phyloP scores from a whole-genome alignment of 35 echinoderm and acorn worm species.

The Chiridota heheva region DNA sequence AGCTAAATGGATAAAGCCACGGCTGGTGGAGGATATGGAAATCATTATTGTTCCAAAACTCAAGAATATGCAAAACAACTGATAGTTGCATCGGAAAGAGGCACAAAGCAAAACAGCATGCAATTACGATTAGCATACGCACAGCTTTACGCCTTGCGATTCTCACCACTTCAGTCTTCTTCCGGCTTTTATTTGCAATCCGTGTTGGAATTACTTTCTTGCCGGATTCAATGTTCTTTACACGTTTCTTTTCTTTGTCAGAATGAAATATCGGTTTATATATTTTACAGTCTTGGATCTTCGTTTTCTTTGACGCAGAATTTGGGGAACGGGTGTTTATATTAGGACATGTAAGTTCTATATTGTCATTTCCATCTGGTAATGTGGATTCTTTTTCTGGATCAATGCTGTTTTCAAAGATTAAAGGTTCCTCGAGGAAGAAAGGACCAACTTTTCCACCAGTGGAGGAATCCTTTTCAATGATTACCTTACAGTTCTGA shows the following conservation, averaged over 20 bases:
- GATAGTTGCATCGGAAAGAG: constrained; percentile 73
- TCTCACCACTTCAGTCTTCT: constrained; percentile 64
- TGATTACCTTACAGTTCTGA: neutral
- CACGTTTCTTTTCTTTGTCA: neutral
- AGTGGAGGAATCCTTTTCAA: constrained; percentile 11
- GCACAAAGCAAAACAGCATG: constrained; percentile 77
- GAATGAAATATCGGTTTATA: neutral
- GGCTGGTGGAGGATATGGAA: neutral
- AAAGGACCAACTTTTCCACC: constrained; percentile 69
- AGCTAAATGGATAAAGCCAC: constrained; percentile 48
- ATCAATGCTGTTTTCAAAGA: constrained; percentile 2
- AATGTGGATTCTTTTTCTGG: neutral
- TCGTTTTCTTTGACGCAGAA: neutral
- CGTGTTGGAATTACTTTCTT: neutral
- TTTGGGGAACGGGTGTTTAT: neutral
- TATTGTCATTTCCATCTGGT: constrained; percentile 37
- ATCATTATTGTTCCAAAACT: constrained; percentile 13
- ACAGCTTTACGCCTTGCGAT: constrained; percentile 80
- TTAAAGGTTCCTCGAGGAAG: constrained; percentile 59
- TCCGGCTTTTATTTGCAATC: constrained; percentile 31
- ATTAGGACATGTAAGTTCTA: neutral
- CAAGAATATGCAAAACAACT: neutral
- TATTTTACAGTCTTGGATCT: neutral
- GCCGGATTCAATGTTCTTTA: neutral
- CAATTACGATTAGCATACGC: constrained; percentile 67